Evolutionary conservation across 2,888 invertebrate species (phyloP), one percentile per base, ranked within the genome.

Genomic region (Formica aserva): DNA sequence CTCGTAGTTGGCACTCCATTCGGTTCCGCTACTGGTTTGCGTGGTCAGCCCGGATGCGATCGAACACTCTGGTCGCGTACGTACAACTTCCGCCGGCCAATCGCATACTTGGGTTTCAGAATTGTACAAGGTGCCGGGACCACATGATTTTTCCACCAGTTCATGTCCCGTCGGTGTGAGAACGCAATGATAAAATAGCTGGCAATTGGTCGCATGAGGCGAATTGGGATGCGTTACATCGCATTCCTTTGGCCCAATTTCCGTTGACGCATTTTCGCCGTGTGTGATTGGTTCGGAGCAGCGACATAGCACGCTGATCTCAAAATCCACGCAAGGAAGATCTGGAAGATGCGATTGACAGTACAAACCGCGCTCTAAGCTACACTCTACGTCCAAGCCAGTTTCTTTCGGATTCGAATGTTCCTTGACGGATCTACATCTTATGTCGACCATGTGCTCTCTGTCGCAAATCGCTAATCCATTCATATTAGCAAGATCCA

Each of bases 331-430:
- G 90, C 98, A 98, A 1, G 94, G 91, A 5, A 90, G 90, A 22
- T 91, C 91, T 15, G 93, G 92, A 81, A 91, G 88, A 78, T 92
- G 88, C 3, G 95, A 95, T 78, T 94, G 95, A 92, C 98, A 98
- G 6, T 96, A 94, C 0, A 98, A 95, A 0, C 98, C 98, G 18
- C 95, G 95, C 88, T 97, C 96, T 82, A 98, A 93, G 88, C 97
- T 97, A 93, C 98, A 98, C 89, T 97, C 97, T 0, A 97, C 97
- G 92, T 97, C 96, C 77, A 98, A 96, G 0, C 97, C 97, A 13
- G 97, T 97, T 77, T 97, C 96, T 90, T 97, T 97, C 0, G 97
- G 95, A 0, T 96, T 94, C 80, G 96, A 95, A 91, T 97, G 97
- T 0, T 95, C 95, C 0, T 95, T 95, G 0, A 97, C 96, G 0